phyloP scores from a whole-genome alignment of 2,888 invertebrate genomes.

The Tipula confusa region DNA sequence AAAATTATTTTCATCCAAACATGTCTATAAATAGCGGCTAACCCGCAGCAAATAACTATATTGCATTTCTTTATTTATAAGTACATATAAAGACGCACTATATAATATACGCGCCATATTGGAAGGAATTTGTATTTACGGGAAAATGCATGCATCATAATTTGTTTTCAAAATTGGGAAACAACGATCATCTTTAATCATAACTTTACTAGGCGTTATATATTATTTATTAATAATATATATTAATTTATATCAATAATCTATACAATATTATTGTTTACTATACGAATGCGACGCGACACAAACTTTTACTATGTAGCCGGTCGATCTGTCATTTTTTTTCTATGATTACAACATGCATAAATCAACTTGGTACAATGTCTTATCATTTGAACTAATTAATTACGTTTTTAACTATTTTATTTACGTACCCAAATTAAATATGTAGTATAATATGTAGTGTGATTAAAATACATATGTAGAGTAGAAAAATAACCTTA shows the following conservation, averaged over 20 bases:
- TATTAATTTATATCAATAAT: not conserved
- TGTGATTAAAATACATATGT: not conserved
- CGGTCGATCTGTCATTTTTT: not conserved
- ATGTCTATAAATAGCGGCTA: not conserved
- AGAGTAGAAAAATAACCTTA: not conserved
- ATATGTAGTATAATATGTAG: not conserved
- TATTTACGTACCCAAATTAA: not conserved
- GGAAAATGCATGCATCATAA: no score
- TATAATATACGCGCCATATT: not conserved
- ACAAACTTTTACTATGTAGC: not conserved
- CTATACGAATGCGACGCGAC: no score
- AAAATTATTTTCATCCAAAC: not conserved
- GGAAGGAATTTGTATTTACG: not conserved
- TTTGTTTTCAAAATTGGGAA: not conserved
- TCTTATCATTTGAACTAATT: not conserved
- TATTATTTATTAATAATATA: not conserved
- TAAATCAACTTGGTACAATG: not conserved
- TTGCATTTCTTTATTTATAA: not conserved
- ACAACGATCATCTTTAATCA: not conserved
- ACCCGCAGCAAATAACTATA: not conserved
- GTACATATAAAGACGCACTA: not conserved
- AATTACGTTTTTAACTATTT: not conserved
- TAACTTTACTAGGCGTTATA: not conserved
- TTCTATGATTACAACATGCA: not conserved
- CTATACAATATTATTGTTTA: not conserved